Conservation (phyloP, 1,140 invertebrate genomes). For the Hermatobates lingyangjiaoensis region DNA sequence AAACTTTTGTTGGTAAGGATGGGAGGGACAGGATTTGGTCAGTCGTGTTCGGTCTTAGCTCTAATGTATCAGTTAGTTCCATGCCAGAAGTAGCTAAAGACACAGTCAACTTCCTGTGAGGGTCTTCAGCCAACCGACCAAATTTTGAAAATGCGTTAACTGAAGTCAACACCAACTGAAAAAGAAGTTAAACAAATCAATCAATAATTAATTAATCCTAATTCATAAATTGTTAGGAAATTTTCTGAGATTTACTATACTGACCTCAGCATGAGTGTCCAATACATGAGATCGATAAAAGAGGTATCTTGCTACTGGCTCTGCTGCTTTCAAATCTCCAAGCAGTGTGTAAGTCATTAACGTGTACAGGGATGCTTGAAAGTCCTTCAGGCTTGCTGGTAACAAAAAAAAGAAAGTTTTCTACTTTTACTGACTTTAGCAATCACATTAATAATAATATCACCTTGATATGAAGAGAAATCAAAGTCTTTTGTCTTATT, state of each 20-base stretch:
- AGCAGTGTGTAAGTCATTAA: conserved; percentile 27
- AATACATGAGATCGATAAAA: conserved; percentile 38
- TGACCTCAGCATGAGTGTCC: conserved; percentile 32
- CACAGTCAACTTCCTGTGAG: conserved; percentile 35
- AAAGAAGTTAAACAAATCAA: neutral
- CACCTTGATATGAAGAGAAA: too few species aligned
- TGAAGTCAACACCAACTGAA: conserved; percentile 31
- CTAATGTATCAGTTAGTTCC: conserved; percentile 41
- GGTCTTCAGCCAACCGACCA: conserved; percentile 32
- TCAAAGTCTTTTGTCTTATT: too few species aligned
- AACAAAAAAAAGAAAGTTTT: conserved; percentile 1
- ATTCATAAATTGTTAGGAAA: neutral
- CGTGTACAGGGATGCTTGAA: conserved; percentile 27
- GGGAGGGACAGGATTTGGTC: conserved; percentile 33
- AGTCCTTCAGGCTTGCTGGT: conserved; percentile 27
- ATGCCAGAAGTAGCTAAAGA: conserved; percentile 42
- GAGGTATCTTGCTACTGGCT: conserved; percentile 37
- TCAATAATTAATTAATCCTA: neutral
- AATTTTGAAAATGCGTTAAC: conserved; percentile 35
- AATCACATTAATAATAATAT: too few species aligned
- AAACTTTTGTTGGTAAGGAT: conserved; percentile 39
- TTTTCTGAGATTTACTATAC: neutral
- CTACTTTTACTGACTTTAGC: too few species aligned
- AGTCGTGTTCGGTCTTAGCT: conserved; percentile 31
- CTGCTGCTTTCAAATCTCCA: conserved; percentile 34